Evolutionary conservation across 2,113 vertebrate species (phyloP).

Genomic region (Larimichthys polyactis): DNA sequence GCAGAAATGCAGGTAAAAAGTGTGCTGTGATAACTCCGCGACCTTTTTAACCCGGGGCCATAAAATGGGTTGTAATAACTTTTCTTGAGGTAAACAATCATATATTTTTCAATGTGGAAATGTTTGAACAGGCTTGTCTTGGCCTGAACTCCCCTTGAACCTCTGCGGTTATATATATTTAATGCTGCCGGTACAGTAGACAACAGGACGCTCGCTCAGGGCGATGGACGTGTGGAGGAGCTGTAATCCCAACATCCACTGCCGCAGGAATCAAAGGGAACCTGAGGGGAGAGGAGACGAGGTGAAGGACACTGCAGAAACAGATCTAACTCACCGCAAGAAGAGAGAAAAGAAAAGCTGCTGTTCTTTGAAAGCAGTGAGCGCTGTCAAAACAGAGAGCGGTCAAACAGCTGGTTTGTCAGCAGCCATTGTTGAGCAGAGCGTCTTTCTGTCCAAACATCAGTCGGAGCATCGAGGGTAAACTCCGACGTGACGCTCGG

Average conservation of each 20-base stretch:
- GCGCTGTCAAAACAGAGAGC: constrained; percentile 57
- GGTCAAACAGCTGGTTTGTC: constrained; percentile 63
- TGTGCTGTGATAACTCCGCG: background rate
- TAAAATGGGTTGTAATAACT: constrained; percentile 24
- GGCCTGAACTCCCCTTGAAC: constrained; percentile 60
- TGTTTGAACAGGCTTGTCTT: constrained; percentile 33
- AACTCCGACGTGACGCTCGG: background rate
- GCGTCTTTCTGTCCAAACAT: constrained; percentile 46
- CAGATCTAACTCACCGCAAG: constrained; percentile 5
- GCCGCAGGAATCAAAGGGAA: constrained; percentile 60
- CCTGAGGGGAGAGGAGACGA: constrained; percentile 27
- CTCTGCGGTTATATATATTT: constrained; percentile 58
- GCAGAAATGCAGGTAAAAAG: background rate
- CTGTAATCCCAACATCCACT: constrained; percentile 14
- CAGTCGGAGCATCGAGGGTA: constrained; percentile 36
- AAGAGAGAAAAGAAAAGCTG: background rate
- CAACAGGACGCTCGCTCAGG: constrained; percentile 57
- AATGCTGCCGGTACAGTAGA: constrained; percentile 39
- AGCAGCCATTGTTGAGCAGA: constrained; percentile 34
- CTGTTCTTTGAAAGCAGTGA: constrained; percentile 47
- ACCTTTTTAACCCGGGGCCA: background rate
- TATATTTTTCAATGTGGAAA: constrained; percentile 38
- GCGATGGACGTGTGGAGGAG: constrained; percentile 51
- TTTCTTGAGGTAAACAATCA: constrained; percentile 32
- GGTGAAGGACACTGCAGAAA: constrained; percentile 63